Conservation (phyloP, 2,888 invertebrate species). For the Morpho deidamia region DNA sequence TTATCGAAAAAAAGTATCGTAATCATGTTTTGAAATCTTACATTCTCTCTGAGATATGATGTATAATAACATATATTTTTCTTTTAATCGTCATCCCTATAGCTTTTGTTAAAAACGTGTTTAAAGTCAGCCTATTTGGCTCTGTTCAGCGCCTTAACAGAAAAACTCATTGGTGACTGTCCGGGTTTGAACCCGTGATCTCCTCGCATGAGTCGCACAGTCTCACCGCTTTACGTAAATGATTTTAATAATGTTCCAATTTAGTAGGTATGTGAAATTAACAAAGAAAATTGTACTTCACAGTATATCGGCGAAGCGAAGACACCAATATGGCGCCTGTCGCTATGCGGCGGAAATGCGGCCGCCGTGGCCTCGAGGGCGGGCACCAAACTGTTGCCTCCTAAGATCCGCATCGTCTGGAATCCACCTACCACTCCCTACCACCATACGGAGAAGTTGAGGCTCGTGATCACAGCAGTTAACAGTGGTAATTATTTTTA, state of each 20-base stretch:
- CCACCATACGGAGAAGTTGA: constrained; percentile 66
- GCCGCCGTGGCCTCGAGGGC: constrained; percentile 69
- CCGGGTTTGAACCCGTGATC: too few relatives aligned
- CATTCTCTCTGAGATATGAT: too few relatives aligned
- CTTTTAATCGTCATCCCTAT: too few relatives aligned
- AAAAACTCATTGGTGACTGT: too few relatives aligned
- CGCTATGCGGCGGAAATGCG: constrained; percentile 76
- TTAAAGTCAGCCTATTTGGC: too few relatives aligned
- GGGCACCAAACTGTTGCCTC: constrained; percentile 71
- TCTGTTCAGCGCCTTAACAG: too few relatives aligned
- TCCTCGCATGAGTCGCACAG: too few relatives aligned
- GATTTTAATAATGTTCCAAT: neutral
- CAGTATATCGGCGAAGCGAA: constrained; percentile 65
- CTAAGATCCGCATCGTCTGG: constrained; percentile 77
- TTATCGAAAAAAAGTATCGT: too few relatives aligned
- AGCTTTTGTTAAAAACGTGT: too few relatives aligned
- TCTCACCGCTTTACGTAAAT: too few relatives aligned
- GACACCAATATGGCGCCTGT: constrained; percentile 73
- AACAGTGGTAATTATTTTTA: constrained; percentile 56
- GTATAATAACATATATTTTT: too few relatives aligned
- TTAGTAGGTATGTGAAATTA: neutral
- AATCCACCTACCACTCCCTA: constrained; percentile 64
- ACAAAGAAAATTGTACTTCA: constrained; percentile 20
- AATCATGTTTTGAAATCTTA: too few relatives aligned
- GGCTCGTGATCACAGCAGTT: constrained; percentile 66